Percentiles rank a stretch among this genome's conserved stretches.
Conservation (phyloP, 2,888 invertebrate species). For the Calephelis perditalis region DNA sequence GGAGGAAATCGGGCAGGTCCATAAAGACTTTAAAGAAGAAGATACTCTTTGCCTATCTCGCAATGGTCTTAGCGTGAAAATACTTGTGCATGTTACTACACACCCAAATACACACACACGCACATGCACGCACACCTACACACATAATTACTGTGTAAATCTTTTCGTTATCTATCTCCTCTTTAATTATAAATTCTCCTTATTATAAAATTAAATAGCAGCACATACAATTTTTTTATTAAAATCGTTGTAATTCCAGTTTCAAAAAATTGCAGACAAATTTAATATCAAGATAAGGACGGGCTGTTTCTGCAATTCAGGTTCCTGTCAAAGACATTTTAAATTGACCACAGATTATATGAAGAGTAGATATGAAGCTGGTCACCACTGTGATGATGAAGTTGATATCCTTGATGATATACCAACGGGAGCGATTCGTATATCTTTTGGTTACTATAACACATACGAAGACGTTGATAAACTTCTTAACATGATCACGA, state of each 20-base stretch:
- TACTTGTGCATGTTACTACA: too few species aligned
- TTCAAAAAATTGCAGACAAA: slow-evolving; percentile 10
- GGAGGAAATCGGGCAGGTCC: too few species aligned
- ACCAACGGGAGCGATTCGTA: slow-evolving; percentile 16
- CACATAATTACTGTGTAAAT: too few species aligned
- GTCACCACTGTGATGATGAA: slow-evolving; percentile 13
- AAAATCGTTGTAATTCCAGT: slow-evolving; percentile 8
- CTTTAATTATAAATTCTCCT: too few species aligned
- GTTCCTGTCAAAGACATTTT: slow-evolving; percentile 17
- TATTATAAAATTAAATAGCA: too few species aligned
- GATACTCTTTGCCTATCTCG: too few species aligned
- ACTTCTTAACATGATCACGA: slow-evolving; percentile 8
- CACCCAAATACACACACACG: too few species aligned
- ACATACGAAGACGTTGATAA: slow-evolving; percentile 9
- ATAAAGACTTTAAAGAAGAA: too few species aligned
- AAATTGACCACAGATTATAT: slow-evolving; percentile 14
- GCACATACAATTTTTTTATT: background rate
- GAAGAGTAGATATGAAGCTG: slow-evolving; percentile 16
- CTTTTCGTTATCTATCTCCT: too few species aligned
- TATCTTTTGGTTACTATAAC: slow-evolving; percentile 17
- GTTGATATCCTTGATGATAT: slow-evolving; percentile 15
- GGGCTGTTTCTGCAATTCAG: slow-evolving; percentile 18
- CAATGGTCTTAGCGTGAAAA: too few species aligned
- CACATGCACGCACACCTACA: too few species aligned
- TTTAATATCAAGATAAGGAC: slow-evolving; percentile 9